Evolutionary conservation across 2,113 vertebrate genomes (phyloP).

Genomic region (Lampris megalopsis): DNA sequence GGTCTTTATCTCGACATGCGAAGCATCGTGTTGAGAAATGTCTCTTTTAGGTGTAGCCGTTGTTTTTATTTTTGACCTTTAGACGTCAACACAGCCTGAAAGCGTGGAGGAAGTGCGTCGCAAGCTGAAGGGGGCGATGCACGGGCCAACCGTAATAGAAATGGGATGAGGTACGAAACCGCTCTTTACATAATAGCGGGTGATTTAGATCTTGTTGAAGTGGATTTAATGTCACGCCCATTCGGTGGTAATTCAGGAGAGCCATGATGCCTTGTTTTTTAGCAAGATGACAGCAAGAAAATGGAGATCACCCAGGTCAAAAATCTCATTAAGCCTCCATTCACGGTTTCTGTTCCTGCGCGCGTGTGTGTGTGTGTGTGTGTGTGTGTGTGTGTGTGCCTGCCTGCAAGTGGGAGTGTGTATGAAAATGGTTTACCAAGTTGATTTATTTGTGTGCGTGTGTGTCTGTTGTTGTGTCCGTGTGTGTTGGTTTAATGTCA

Average conservation of each 20-base stretch:
- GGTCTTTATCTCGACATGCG: neutral
- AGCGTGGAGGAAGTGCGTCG: neutral
- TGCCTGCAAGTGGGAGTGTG: neutral
- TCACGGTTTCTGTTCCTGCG: neutral
- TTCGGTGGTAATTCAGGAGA: neutral
- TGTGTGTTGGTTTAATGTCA: constrained; percentile 8
- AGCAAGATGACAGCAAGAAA: constrained; percentile 16
- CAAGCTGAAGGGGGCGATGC: neutral
- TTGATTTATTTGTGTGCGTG: neutral
- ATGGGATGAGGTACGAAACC: neutral
- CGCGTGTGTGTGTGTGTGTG: neutral
- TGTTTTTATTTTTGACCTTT: too few relatives aligned
- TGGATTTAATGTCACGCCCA: neutral
- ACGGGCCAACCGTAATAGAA: neutral
- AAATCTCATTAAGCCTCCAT: constrained; percentile 53
- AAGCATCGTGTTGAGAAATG: too few relatives aligned
- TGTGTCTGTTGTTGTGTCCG: constrained; percentile 5
- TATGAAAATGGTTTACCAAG: neutral
- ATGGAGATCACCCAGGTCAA: constrained; percentile 3
- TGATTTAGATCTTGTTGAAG: too few relatives aligned
- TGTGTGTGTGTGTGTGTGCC: neutral
- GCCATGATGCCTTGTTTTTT: neutral
- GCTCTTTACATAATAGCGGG: too few relatives aligned
- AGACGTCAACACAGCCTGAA: neutral
- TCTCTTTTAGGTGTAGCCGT: too few relatives aligned